Conservation (phyloP, 2,888 invertebrate species). For the Galeruca laticollis region DNA sequence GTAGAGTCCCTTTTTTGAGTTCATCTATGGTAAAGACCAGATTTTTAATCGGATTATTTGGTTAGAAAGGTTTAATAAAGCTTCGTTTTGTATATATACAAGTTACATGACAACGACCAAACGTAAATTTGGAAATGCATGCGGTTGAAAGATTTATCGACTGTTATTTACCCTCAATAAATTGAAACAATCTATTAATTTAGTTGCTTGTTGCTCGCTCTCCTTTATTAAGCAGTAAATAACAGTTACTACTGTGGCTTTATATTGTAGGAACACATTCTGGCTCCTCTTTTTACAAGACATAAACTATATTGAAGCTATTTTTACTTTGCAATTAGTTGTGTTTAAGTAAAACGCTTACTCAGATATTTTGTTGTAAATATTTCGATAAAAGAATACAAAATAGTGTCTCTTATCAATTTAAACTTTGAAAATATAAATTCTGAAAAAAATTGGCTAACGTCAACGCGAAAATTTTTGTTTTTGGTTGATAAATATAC, state of each 20-base stretch:
- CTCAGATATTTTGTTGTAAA: no score
- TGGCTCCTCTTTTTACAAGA: not conserved
- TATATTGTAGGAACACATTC: not conserved
- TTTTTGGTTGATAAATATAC: no score
- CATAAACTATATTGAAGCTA: not conserved
- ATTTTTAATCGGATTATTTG: no score
- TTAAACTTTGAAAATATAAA: no score
- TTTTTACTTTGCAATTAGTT: not conserved
- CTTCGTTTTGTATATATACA: not conserved
- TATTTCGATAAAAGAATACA: no score
- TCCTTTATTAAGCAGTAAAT: constrained; percentile 50
- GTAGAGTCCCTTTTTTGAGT: no score
- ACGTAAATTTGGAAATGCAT: constrained; percentile 48
- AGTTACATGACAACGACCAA: constrained; percentile 9
- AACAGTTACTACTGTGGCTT: constrained; percentile 32
- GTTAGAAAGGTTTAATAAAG: not conserved
- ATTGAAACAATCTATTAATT: constrained; percentile 67
- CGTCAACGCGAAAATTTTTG: no score
- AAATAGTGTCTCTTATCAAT: no score
- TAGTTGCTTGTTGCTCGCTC: constrained; percentile 52
- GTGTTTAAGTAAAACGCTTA: no score
- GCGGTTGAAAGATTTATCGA: constrained; percentile 65
- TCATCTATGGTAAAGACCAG: no score
- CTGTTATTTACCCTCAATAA: constrained; percentile 66
- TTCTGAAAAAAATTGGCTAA: no score